Conservation (phyloP, 2,113 vertebrate genomes). For the Collichthys lucidus region DNA sequence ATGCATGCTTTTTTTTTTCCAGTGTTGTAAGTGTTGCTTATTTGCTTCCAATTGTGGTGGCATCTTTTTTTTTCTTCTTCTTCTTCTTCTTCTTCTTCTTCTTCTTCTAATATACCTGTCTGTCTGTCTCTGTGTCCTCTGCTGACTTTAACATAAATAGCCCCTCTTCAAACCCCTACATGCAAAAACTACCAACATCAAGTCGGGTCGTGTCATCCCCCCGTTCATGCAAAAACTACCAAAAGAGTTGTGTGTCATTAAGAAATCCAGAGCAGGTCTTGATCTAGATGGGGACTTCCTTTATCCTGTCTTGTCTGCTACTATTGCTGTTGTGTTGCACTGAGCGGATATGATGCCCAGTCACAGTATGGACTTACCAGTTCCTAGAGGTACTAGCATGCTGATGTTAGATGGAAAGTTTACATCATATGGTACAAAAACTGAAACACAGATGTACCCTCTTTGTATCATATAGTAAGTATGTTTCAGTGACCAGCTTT, state of each 20-base stretch:
- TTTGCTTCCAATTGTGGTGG: conserved; percentile 77
- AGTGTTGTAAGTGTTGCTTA: conserved; percentile 72
- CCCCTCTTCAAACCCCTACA: conserved; percentile 79
- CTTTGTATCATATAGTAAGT: conserved; percentile 77
- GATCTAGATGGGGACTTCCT: conserved; percentile 77
- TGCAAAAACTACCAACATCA: conserved; percentile 83
- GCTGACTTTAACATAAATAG: conserved; percentile 78
- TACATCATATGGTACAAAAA: conserved; percentile 48
- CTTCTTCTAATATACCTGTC: conserved; percentile 32
- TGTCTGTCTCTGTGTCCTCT: conserved; percentile 77
- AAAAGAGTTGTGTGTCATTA: conserved; percentile 60
- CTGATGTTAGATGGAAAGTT: conserved; percentile 75
- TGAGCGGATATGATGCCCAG: conserved; percentile 86
- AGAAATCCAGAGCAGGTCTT: conserved; percentile 64
- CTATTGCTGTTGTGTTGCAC: conserved; percentile 87
- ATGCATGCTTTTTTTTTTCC: conserved; percentile 70
- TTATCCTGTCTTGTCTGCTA: conserved; percentile 88
- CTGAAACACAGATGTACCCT: conserved; percentile 41
- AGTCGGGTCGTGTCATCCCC: conserved; percentile 61
- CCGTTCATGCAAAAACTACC: conserved; percentile 83
- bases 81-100: too few species aligned
- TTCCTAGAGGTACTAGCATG: conserved; percentile 87
- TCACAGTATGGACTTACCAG: conserved; percentile 91
- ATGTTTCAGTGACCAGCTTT: conserved; percentile 67
- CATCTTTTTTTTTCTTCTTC: conserved; percentile 67